Evolutionary conservation across 2,888 invertebrate species (phyloP), one percentile per base, ranked within the genome.

Genomic region (Pollenia labialis): DNA sequence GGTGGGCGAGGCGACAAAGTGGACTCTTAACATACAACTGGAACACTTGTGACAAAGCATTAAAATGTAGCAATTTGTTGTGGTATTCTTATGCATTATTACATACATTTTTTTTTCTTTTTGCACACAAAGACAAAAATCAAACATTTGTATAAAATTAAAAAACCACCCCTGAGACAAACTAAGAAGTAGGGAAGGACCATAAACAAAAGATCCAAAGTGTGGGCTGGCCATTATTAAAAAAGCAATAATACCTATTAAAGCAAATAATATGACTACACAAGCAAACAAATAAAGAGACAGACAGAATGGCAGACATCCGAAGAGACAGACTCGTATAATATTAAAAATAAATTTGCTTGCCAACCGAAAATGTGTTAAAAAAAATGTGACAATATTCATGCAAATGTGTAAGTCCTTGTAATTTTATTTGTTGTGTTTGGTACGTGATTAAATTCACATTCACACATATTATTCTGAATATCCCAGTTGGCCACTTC

Each of bases 1-100:
- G 32, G 32, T 32, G 4, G 32, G 32, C 32, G 32, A 32, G 32
- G 32, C 32, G 32, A 32, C 32, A 32, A 14, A 62, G 42, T 62
- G n/a, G n/a, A 23, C 1, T 32, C 4, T 32, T 6, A 32, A 32
- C 32, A 6, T 6, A 6, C 32, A 32, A 32, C 32, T 32, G 58
- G 56, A 60, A 74, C 14, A 48, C 69, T 62, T 58, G 66, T 58
- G 46, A 58, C 58, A 79, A 60, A 66, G 32, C 77, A 48, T 64
- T 62, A 18, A 11, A 62, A 60, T 62, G 18, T 72, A 40, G 50
- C 48, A 77, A 64, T 77, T 50, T 64, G 18, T 56, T 12, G 56
- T 77, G 71, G 48, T 44, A 66, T 71, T 54, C 4, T 46, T 40
- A 68, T 74, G 58, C 60, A 48, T 69, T 82, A 60, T 75, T 75